A percentile compares a stretch with the other conserved stretches of the same genome.
Conservation (phyloP, 2,888 invertebrate genomes). For the Diaperis boleti region DNA sequence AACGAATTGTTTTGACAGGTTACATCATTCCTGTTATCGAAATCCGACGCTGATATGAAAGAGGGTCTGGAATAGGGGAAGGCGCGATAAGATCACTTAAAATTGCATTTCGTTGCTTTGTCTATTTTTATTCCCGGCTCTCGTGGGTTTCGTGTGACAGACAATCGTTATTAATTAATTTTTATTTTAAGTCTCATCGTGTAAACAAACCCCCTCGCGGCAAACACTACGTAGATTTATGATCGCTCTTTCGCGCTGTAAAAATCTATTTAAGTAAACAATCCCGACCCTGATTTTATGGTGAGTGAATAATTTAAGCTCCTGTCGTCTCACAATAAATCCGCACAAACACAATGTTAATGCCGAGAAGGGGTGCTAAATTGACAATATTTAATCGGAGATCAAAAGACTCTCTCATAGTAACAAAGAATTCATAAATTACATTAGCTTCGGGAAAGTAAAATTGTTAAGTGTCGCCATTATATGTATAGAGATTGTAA, state of each 20-base stretch:
- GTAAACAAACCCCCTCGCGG: slow-evolving; percentile 25
- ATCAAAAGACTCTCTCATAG: slow-evolving; percentile 50
- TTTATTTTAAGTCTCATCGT: slow-evolving; percentile 22
- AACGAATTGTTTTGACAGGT: slow-evolving; percentile 41
- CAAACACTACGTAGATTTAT: slow-evolving; percentile 41
- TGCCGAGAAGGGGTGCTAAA: slow-evolving; percentile 39
- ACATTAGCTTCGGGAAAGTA: slow-evolving; percentile 49
- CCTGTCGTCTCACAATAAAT: slow-evolving; percentile 40
- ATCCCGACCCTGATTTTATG: slow-evolving; percentile 31
- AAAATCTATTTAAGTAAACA: slow-evolving; percentile 43
- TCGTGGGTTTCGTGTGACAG: not conserved
- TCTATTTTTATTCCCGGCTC: not conserved
- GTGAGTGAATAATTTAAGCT: slow-evolving; percentile 36
- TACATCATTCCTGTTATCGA: slow-evolving; percentile 39
- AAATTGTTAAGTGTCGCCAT: slow-evolving; percentile 44
- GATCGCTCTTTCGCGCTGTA: slow-evolving; percentile 36
- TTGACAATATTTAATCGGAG: slow-evolving; percentile 51
- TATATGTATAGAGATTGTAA: slow-evolving; percentile 37
- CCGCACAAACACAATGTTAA: slow-evolving; percentile 42
- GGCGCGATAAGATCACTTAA: slow-evolving; percentile 28
- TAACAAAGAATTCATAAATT: slow-evolving; percentile 51
- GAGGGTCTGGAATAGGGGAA: slow-evolving; percentile 18
- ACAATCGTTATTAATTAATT: slow-evolving; percentile 21
- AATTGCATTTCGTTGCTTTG: slow-evolving; percentile 17
- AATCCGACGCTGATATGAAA: slow-evolving; percentile 31